Conservation (phyloP, 2,888 invertebrate species). For the Yponomeuta evonymella region DNA sequence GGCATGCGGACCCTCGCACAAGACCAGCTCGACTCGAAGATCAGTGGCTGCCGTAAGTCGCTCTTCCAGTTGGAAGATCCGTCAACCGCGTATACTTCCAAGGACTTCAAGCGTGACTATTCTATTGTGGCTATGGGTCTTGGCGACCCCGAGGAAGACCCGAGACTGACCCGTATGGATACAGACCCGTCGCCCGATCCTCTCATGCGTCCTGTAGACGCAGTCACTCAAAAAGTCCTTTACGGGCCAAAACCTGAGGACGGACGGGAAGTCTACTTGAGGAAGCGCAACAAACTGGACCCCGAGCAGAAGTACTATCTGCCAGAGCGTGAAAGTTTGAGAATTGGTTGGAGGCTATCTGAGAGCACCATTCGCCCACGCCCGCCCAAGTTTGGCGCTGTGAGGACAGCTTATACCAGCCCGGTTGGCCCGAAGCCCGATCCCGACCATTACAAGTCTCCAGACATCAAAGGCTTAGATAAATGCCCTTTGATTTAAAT, state of each 20-base stretch:
- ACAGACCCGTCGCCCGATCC: constrained; percentile 35
- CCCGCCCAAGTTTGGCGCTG: constrained; percentile 13
- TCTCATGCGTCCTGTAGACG: constrained; percentile 38
- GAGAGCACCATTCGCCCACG: background rate
- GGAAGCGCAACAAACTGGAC: constrained; percentile 24
- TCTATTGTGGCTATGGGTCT: constrained; percentile 39
- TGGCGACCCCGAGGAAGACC: constrained; percentile 39
- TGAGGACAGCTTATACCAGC: constrained; percentile 21
- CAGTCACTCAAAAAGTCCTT: constrained; percentile 32
- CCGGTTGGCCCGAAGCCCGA: constrained; percentile 43
- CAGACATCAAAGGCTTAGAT: background rate
- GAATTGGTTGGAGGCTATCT: background rate
- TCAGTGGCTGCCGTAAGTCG: background rate
- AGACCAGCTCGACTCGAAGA: constrained; percentile 25
- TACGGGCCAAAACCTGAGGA: constrained; percentile 38
- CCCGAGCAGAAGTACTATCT: background rate
- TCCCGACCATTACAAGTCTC: constrained; percentile 24
- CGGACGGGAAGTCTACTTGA: constrained; percentile 39
- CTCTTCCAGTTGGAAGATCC: background rate
- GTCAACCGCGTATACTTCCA: constrained; percentile 19
- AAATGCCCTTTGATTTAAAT: background rate
- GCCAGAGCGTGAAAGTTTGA: background rate
- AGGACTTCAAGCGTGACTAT: constrained; percentile 34
- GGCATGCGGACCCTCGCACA: constrained; percentile 35
- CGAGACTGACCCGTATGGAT: constrained; percentile 35